phyloP scores from a whole-genome alignment of 2,113 vertebrate genomes.

The Saccopteryx bilineata region DNA sequence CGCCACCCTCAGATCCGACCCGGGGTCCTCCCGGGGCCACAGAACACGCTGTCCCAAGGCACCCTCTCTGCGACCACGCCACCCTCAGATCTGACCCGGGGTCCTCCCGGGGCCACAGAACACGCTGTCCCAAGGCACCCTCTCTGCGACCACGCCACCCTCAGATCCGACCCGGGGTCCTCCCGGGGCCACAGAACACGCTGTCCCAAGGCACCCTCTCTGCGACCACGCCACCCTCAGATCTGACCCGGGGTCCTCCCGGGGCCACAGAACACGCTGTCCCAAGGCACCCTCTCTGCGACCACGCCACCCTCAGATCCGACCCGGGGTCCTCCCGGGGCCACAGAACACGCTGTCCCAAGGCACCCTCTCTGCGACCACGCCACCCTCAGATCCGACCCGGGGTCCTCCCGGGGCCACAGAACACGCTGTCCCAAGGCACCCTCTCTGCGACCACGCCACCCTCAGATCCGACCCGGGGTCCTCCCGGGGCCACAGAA shows the following conservation, averaged over 20 bases:
- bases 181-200: neutral
- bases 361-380: conserved; percentile 90
- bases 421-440: neutral
- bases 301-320: neutral
- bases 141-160: conserved; percentile 79
- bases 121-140: conserved; percentile 85
- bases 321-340: neutral
- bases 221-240: neutral
- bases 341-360: neutral
- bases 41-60: neutral
- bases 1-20: neutral
- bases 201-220: conserved; percentile 89
- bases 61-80: conserved; percentile 90
- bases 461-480: neutral
- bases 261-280: accelerated
- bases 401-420: neutral
- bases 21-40: neutral
- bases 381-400: neutral
- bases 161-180: neutral
- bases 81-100: neutral
- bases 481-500: neutral
- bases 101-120: neutral
- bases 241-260: neutral
- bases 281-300: conserved; percentile 90
- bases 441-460: conserved; percentile 90